phyloP scores from a whole-genome alignment of 2,888 invertebrate species.

The Acrobasis repandana region DNA sequence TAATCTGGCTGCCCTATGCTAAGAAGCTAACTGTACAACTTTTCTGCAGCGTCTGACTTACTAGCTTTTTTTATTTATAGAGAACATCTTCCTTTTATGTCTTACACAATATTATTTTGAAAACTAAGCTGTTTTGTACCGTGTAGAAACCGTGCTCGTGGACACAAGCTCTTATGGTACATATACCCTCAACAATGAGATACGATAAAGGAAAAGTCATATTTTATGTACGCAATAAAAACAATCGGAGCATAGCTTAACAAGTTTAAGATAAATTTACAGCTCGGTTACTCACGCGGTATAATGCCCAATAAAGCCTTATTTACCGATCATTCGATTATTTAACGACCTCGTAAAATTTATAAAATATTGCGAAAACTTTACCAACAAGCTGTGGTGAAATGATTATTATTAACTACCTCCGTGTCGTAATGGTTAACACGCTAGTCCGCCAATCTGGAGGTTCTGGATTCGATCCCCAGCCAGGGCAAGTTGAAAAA shows the following conservation, averaged over 20 bases:
- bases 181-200: neutral
- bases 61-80: neutral
- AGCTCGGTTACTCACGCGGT: neutral
- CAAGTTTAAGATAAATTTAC: constrained; percentile 8
- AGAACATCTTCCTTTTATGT: neutral
- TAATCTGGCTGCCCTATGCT: neutral
- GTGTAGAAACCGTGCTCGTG: too few relatives aligned
- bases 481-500: too few relatives aligned
- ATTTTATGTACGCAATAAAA: neutral
- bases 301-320: constrained; percentile 7
- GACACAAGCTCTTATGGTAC: too few relatives aligned
- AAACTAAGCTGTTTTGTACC: too few relatives aligned
- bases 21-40: neutral
- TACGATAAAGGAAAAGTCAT: neutral
- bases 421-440: too few relatives aligned
- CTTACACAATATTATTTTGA: too few relatives aligned
- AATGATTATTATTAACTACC: neutral
- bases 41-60: neutral
- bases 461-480: too few relatives aligned
- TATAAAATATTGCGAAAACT: constrained; percentile 5
- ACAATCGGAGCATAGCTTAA: constrained; percentile 8
- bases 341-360: neutral
- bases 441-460: too few relatives aligned
- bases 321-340: constrained; percentile 3
- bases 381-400: neutral